Base-by-base conservation (phyloP, 2,113 vertebrate species). In the Grammatotria lemairii region DNA sequence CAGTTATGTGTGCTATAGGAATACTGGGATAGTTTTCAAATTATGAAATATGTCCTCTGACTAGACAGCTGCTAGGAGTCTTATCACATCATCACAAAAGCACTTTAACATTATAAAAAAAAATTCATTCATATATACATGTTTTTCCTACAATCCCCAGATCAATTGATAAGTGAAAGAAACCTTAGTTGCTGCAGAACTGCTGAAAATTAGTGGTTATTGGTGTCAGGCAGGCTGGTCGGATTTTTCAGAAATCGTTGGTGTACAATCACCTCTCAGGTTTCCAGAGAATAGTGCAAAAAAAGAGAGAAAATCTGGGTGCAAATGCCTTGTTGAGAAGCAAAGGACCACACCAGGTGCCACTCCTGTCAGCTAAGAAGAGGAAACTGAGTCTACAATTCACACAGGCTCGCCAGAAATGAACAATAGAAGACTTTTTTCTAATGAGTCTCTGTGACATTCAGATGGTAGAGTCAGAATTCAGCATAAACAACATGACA, bases 401-500 rank as follows among this genome's bases (percentile, higher is more conserved):
- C 35, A 40, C 35, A 40, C 63, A 9, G 63, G 63, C 35, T 68
- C 35, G 4, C 11, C 63, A 21, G 11, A 68, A 68, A 21, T 4
- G 1, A 21, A 68, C 35, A 40, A 5, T 1, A 14, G 54, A 28
- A 5, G 55, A 57, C 13, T 57, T 40, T 68, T 38, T 68, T 40
- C 35, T 40, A 21, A 21, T 38, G 60, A 65, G 3, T 40, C n/a
- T 68, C 0, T 68, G 19, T 40, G n/a, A 68, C 35, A 68, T 0
- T 68, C 7, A 68, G 35, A 40, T 68, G 0, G 4, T 14, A 40
- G 19, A 40, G 11, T 40, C 1, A 68, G 35, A 21, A 40, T 40
- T 68, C 1, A 3, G 35, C 11, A 40, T 68, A 1, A 68, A 68
- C n/a, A 14, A 0, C 7, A 21, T 65, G 0, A 0, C n/a, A n/a